phyloP scores from a whole-genome alignment of 2,113 vertebrate species.

The Psilopsiagon aurifrons region DNA sequence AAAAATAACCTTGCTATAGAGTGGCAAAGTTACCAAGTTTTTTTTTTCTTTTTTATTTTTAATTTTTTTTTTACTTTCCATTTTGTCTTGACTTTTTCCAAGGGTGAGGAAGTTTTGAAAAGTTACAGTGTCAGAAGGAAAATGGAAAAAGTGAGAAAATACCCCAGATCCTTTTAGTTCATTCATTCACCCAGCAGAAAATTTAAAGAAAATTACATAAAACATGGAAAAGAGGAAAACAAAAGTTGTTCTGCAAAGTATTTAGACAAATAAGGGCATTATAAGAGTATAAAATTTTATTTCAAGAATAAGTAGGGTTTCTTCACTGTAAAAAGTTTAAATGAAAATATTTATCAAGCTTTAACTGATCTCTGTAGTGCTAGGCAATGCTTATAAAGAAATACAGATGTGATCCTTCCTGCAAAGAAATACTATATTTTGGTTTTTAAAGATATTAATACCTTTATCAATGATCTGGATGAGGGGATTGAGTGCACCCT shows the following conservation, averaged over 20 bases:
- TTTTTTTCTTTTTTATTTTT: neutral
- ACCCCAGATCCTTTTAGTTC: fast-evolving
- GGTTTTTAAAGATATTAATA: neutral
- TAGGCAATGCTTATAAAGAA: neutral
- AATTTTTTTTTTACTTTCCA: neutral
- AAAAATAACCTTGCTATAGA: neutral
- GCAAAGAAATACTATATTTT: neutral
- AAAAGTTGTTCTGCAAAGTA: neutral
- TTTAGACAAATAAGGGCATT: neutral
- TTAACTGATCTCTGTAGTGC: neutral
- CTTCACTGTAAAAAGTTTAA: neutral
- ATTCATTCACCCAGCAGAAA: neutral
- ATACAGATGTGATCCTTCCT: neutral
- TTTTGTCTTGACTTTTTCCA: neutral
- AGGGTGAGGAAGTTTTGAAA: neutral
- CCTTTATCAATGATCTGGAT: neutral
- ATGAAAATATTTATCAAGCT: neutral
- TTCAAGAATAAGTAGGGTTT: neutral
- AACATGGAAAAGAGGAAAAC: neutral
- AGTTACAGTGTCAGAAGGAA: neutral
- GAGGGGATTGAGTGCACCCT: fast-evolving
- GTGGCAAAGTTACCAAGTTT: neutral
- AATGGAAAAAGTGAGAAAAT: neutral
- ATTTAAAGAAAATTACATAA: neutral
- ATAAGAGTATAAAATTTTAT: neutral